Conservation (phyloP, 2,888 invertebrate species). For the Xestia ashworthii region DNA sequence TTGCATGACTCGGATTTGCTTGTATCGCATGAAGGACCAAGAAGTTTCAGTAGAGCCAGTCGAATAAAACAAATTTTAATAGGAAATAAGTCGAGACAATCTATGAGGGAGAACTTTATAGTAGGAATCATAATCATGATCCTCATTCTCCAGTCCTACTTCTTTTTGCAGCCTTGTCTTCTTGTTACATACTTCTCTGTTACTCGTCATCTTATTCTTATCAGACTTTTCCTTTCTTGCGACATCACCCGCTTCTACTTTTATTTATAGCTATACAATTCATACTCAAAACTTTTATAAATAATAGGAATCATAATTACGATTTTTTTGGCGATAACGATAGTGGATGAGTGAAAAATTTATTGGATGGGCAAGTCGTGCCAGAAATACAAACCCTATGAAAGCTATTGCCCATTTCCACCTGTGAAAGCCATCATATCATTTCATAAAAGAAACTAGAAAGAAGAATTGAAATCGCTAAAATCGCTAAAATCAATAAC, state of each 20-base stretch:
- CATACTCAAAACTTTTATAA: too few species aligned
- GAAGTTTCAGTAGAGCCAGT: not conserved
- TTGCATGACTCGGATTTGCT: constrained; percentile 6
- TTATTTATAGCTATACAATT: too few species aligned
- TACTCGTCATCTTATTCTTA: too few species aligned
- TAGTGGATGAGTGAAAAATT: not conserved
- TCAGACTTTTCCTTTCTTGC: too few species aligned
- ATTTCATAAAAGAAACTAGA: not conserved
- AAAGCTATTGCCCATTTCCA: not conserved
- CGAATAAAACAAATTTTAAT: not conserved
- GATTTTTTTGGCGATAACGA: not conserved
- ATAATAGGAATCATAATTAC: too few species aligned
- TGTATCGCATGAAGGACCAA: not conserved
- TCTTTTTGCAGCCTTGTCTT: too few species aligned
- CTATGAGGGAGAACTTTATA: not conserved
- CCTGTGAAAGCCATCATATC: not conserved
- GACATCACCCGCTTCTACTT: too few species aligned
- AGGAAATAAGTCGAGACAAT: not conserved
- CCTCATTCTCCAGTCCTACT: too few species aligned
- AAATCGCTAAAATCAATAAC: constrained; percentile 1
- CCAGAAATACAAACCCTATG: too few species aligned
- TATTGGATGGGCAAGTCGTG: not conserved
- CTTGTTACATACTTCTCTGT: too few species aligned
- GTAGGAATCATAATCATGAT: not conserved
- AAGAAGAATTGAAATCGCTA: not conserved